Evolutionary conservation across 1,140 invertebrate species (phyloP).

Genomic region (Propsilocerus akamusi): DNA sequence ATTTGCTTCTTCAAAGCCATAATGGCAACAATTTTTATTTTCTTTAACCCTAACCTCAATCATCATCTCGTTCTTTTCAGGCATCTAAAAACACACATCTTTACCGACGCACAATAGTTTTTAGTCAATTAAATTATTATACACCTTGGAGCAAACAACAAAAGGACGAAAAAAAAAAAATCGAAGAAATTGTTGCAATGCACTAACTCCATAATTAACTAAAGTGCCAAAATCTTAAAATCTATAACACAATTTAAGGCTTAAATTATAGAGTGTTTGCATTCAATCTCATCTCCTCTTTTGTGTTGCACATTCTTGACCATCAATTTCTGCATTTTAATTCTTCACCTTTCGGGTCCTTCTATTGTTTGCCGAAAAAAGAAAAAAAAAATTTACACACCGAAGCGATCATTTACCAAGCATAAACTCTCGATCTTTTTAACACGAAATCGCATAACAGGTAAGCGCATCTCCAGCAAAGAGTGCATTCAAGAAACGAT

Average conservation of each 20-base stretch:
- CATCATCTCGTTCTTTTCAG: neutral
- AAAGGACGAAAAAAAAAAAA: neutral
- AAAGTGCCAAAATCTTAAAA: slow-evolving; percentile 4
- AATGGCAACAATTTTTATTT: neutral
- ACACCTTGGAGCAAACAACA: neutral
- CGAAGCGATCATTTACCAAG: no score
- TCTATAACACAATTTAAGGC: slow-evolving; percentile 1
- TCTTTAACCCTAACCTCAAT: neutral
- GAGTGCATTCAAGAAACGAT: no score
- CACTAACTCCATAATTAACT: neutral
- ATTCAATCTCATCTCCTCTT: neutral
- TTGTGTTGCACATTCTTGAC: neutral
- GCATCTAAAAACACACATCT: neutral
- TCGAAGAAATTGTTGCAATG: neutral
- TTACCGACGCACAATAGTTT: neutral
- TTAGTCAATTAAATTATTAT: slow-evolving; percentile 4
- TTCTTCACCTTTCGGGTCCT: no score
- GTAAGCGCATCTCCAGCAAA: no score
- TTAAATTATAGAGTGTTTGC: neutral
- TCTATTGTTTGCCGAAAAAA: no score
- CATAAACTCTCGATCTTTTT: no score
- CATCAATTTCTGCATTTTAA: no score
- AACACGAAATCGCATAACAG: no score
- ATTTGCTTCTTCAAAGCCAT: neutral
- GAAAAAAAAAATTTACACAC: no score